These are phyloP conservation scores for Toxostoma redivivum DNA, from an alignment of 2,113 vertebrate species.

Conservation along the genomic window DNA sequence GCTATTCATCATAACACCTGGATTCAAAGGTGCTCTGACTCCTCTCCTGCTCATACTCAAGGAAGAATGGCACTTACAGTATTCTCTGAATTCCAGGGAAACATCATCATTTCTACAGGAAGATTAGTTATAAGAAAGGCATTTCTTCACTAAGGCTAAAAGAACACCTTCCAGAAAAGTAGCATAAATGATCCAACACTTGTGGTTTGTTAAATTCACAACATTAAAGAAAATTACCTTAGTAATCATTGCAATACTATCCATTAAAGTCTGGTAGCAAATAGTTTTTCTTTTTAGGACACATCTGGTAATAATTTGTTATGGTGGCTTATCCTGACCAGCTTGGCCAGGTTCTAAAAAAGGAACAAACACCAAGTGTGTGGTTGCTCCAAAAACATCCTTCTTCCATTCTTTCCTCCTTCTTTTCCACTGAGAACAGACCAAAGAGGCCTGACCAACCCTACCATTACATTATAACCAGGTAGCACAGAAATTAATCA, in stretches of 20 bases:
- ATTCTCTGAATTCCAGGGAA: slow-evolving; percentile 5
- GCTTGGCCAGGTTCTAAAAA: neutral
- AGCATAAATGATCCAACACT: neutral
- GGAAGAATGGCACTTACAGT: neutral
- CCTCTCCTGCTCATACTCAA: neutral
- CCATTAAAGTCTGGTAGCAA: neutral
- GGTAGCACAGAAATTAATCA: slow-evolving; percentile 45
- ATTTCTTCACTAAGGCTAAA: slow-evolving; percentile 23
- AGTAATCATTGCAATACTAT: neutral
- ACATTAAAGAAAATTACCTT: neutral
- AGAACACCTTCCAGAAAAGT: slow-evolving; percentile 4
- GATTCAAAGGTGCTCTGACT: neutral
- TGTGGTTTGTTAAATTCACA: slow-evolving; percentile 2
- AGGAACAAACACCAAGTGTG: neutral
- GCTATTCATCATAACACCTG: neutral
- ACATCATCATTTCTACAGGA: neutral
- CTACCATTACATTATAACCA: neutral
- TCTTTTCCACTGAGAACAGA: neutral
- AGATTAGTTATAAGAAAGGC: neutral
- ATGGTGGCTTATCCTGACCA: neutral
- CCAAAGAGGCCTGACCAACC: slow-evolving; percentile 5
- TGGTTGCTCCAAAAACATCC: neutral
- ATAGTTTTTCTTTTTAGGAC: slow-evolving; percentile 2
- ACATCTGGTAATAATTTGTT: neutral
- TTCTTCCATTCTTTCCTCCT: neutral